phyloP scores from a whole-genome alignment of 2,797 vertebrate genomes.

The Eupleurogrammus muticus region DNA sequence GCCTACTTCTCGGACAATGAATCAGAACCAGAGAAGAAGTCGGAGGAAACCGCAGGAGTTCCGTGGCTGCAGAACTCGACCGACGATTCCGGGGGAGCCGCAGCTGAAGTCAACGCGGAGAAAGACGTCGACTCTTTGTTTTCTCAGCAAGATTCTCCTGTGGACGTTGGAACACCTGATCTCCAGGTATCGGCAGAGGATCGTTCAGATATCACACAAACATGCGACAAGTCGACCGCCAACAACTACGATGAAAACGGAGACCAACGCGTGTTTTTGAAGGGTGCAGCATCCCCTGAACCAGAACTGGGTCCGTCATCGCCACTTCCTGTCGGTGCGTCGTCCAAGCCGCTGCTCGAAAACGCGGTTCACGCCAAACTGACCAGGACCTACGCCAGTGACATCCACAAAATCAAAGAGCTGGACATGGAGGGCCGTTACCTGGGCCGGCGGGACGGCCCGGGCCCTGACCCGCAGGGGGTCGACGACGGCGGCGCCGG shows the following conservation, averaged over 20 bases:
- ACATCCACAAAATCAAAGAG: slow-evolving; percentile 92
- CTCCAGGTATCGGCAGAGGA: slow-evolving; percentile 24
- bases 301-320: slow-evolving; percentile 16
- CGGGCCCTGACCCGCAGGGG: slow-evolving; percentile 82
- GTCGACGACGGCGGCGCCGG: slow-evolving; percentile 91
- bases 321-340: slow-evolving; percentile 34
- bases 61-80: slow-evolving; percentile 50
- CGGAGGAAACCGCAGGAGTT: slow-evolving; percentile 79
- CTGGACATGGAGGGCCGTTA: slow-evolving; percentile 94
- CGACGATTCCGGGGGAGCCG: slow-evolving; percentile 17
- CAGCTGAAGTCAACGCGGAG: slow-evolving; percentile 21
- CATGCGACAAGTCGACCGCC: slow-evolving; percentile 42
- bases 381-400: slow-evolving; percentile 80
- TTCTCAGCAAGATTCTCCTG: slow-evolving; percentile 40
- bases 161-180: slow-evolving; percentile 18
- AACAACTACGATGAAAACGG: slow-evolving; percentile 34
- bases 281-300: slow-evolving; percentile 46
- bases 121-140: slow-evolving; percentile 36
- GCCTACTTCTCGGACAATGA: slow-evolving; percentile 99
- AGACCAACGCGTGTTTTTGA: slow-evolving; percentile 66
- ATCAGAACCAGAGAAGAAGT: slow-evolving; percentile 92
- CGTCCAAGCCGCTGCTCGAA: slow-evolving; percentile 49
- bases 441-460: slow-evolving; percentile 87
- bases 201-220: slow-evolving; percentile 48
- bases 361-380: slow-evolving; percentile 79